Evolutionary conservation across 1,140 invertebrate species (phyloP).

Genomic region (Aphelinus atriplicis): DNA sequence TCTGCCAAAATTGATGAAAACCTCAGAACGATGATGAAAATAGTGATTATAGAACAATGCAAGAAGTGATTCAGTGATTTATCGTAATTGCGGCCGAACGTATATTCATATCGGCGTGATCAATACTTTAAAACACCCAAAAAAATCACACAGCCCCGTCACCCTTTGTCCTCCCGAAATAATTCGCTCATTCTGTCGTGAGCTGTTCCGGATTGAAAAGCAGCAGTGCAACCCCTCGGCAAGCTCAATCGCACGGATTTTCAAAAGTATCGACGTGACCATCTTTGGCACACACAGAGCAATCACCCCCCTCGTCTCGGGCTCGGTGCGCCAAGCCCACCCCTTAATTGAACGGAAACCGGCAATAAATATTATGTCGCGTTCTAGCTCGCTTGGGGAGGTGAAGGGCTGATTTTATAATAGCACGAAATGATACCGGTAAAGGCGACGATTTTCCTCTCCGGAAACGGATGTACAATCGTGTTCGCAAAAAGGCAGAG

Average conservation of each 20-base stretch:
- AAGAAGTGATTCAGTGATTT: no score
- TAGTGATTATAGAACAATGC: no score
- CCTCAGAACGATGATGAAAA: no score
- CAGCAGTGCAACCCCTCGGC: no score
- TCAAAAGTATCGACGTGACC: constrained; percentile 17
- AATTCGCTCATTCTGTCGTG: background rate
- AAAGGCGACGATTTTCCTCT: constrained; percentile 32
- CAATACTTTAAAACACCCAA: no score
- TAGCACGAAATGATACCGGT: constrained; percentile 47
- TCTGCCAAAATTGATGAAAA: no score
- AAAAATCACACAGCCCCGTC: no score
- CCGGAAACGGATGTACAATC: constrained; percentile 59
- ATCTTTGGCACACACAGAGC: background rate
- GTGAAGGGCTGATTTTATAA: constrained; percentile 55
- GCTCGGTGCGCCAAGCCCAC: constrained; percentile 47
- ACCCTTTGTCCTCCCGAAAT: background rate
- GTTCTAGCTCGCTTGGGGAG: constrained; percentile 34
- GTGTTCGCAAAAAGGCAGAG: constrained; percentile 39
- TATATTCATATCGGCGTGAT: no score
- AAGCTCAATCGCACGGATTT: background rate
- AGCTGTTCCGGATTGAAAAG: constrained; percentile 14
- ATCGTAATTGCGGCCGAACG: no score
- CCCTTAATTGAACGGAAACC: constrained; percentile 63
- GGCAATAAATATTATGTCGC: constrained; percentile 61
- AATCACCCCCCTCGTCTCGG: constrained; percentile 13